A percentile compares a stretch with the other conserved stretches of the same genome.
Conservation (phyloP, 2,113 vertebrate species). For the Smithornis capensis region DNA sequence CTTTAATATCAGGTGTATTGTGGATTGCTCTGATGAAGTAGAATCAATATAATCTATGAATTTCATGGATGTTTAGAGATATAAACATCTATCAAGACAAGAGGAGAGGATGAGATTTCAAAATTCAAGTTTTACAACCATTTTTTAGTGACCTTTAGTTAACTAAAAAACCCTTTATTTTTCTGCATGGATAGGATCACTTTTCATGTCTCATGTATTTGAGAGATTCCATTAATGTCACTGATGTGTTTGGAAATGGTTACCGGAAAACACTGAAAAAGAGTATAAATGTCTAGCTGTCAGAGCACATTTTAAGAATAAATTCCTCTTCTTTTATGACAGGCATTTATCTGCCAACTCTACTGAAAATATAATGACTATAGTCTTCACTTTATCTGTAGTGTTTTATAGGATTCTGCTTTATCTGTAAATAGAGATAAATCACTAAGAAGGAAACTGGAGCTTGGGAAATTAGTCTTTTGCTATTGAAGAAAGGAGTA, state of each 20-base stretch:
- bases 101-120: background rate
- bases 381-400: slow-evolving; percentile 8
- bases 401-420: background rate
- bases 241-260: background rate
- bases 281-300: background rate
- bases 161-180: background rate
- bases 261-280: background rate
- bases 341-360: background rate
- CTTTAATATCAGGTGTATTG: background rate
- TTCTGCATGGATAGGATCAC: background rate
- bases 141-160: background rate
- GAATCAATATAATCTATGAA: background rate
- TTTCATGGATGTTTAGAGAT: background rate
- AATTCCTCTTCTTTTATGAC: slow-evolving; percentile 1
- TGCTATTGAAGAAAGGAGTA: background rate
- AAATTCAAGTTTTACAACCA: background rate
- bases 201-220: background rate
- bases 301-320: background rate
- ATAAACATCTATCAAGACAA: background rate
- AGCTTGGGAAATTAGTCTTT: background rate
- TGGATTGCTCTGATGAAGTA: background rate
- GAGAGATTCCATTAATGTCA: background rate
- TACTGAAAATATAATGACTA: background rate
- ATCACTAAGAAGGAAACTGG: background rate
- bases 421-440: slow-evolving; percentile 49